These are phyloP conservation scores for Adoxophyes honmai DNA, from an alignment of 1,140 invertebrate genomes.

Conservation along the genomic window DNA sequence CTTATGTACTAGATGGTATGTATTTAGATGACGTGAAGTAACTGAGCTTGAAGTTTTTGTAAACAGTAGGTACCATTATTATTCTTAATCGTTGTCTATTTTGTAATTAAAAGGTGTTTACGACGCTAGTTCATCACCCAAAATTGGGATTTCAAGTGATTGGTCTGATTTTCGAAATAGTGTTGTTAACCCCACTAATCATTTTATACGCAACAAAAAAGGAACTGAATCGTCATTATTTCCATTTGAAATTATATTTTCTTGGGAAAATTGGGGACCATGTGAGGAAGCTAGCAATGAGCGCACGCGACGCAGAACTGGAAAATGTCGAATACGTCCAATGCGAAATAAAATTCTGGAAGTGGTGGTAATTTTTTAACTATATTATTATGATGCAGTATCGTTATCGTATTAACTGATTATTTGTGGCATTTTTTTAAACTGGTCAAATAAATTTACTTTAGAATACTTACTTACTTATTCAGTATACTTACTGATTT, in stretches of 20 bases:
- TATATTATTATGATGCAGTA: constrained; percentile 18
- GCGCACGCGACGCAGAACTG: constrained; percentile 39
- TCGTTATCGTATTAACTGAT: too few species aligned
- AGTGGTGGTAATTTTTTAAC: background rate
- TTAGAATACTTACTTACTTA: too few species aligned
- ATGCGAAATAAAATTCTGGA: background rate
- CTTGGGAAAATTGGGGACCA: constrained; percentile 47
- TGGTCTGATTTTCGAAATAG: constrained; percentile 9
- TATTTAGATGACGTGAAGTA: too few species aligned
- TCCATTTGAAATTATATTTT: constrained; percentile 42
- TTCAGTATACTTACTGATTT: too few species aligned
- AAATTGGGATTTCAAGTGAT: background rate
- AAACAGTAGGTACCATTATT: too few species aligned
- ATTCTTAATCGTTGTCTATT: too few species aligned
- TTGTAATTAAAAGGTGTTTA: constrained; percentile 10
- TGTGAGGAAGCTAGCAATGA: constrained; percentile 53
- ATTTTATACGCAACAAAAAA: constrained; percentile 39
- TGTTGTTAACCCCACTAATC: constrained; percentile 20
- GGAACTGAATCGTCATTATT: constrained; percentile 27
- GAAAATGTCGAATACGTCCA: constrained; percentile 44
- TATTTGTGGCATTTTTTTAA: too few species aligned
- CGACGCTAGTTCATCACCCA: constrained; percentile 23
- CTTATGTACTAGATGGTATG: constrained; percentile 29
- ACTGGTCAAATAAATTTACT: too few species aligned
- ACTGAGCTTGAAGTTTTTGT: too few species aligned